These are phyloP conservation scores for Agonopterix alstromeriana DNA, from an alignment of 2,888 invertebrate species.

Conservation along the genomic window DNA sequence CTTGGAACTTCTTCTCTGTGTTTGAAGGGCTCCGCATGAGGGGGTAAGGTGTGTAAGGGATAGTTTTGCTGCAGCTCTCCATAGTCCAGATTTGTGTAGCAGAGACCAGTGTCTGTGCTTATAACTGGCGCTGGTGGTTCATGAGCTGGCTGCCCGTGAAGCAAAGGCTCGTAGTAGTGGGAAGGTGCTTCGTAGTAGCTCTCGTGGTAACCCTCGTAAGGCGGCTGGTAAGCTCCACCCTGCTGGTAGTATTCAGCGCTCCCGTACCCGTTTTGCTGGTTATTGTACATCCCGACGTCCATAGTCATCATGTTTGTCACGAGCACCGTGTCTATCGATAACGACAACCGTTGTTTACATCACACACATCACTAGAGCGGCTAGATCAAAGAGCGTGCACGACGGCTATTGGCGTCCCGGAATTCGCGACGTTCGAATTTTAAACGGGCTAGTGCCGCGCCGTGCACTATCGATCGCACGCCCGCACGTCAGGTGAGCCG, in stretches of 20 bases:
- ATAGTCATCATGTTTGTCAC: slow-evolving; percentile 84
- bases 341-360: slow-evolving; percentile 40
- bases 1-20: slow-evolving; percentile 77
- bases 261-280: slow-evolving; percentile 77
- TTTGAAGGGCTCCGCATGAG: slow-evolving; percentile 70
- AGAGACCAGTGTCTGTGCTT: slow-evolving; percentile 89
- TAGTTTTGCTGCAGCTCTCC: slow-evolving; percentile 68
- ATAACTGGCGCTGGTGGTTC: slow-evolving; percentile 81
- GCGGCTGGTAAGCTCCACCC: slow-evolving; percentile 58
- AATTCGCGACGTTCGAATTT: slow-evolving; percentile 39
- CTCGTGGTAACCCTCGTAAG: slow-evolving; percentile 64
- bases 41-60: slow-evolving; percentile 73
- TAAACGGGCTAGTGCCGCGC: slow-evolving; percentile 35
- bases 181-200: slow-evolving; percentile 66
- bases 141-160: slow-evolving; percentile 57
- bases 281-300: slow-evolving; percentile 88
- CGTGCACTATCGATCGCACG: slow-evolving; percentile 48
- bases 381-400: slow-evolving; percentile 19
- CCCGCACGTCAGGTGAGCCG: slow-evolving; percentile 58
- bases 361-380: slow-evolving; percentile 60
- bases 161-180: slow-evolving; percentile 71
- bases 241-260: slow-evolving; percentile 74
- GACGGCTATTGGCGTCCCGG: slow-evolving; percentile 34
- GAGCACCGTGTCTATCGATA: slow-evolving; percentile 53
- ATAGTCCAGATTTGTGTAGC: slow-evolving; percentile 93